Evolutionary conservation across 2,113 vertebrate genomes (phyloP), one percentile per base, ranked within the genome.

Genomic region (Lipotes vexillifer): DNA sequence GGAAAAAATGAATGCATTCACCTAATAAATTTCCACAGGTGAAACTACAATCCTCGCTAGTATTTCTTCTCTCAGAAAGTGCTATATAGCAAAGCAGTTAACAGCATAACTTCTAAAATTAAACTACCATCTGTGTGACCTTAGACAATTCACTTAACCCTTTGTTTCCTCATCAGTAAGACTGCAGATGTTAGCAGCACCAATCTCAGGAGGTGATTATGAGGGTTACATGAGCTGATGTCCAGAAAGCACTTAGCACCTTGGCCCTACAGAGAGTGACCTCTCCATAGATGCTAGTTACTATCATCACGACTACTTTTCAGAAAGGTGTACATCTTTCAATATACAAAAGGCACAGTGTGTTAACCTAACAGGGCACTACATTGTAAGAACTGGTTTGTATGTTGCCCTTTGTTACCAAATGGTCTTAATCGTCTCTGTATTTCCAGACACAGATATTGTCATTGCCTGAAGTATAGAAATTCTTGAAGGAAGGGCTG

Each of bases 401-500:
- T 17, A 25, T 27, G 9, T 33, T 8, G 49, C 55, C n/a, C 21
- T n/a, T 69, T 12, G 18, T 69, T 18, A 49, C 46, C 81, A 69
- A 78, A 68, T 29, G 9, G 38, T 44, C 61, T 52, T 84, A 15
- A 27, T 49, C 27, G 23, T 7, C 57, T 75, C 66, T 36, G 2
- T 27, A n/a, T 66, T 80, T 66, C 41, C 61, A 84, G 21, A 21
- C n/a, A n/a, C n/a, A 36, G 9, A 38, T 21, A 68, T 3, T 46
- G 17, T 33, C 44, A n/a, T 31, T 89, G 46, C 44, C 74, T 63
- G 18, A 96, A 90, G 27, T n/a, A 68, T 0, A 6, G 41, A 27
- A 84, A 80, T 91, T 81, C 21, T 81, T 84, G n/a, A 87, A 91
- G 33, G 29, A 89, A 91, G 92, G 75, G 49, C n/a, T 46, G 65